Conservation (phyloP, 2,797 vertebrate species). For the Phalanger gymnotis region DNA sequence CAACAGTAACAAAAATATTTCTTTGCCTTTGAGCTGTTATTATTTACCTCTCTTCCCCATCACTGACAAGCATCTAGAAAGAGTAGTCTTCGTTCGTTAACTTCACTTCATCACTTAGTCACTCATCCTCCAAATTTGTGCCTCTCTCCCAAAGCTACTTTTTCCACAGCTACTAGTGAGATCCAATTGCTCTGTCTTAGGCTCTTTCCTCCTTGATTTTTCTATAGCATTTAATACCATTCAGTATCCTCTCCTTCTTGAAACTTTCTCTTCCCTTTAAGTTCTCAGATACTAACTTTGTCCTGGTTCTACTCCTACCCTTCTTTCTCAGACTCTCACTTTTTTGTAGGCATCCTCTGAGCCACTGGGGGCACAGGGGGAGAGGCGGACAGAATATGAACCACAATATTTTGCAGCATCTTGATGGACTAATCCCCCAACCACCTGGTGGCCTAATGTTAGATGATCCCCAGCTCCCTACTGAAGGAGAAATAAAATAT, state of each 20-base stretch:
- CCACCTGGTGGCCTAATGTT: not conserved
- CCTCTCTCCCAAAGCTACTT: not conserved
- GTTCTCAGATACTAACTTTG: not conserved
- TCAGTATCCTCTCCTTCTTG: too few relatives aligned
- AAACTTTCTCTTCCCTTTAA: not conserved
- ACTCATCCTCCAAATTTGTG: not conserved
- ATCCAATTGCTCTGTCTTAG: not conserved
- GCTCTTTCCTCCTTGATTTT: not conserved
- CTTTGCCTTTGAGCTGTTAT: not conserved
- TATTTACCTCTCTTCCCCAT: not conserved
- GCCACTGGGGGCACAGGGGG: fast-evolving
- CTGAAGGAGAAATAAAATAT: not conserved
- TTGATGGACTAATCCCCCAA: not conserved
- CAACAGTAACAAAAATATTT: not conserved
- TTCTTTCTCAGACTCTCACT: not conserved
- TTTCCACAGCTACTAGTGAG: not conserved
- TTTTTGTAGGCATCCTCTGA: not conserved
- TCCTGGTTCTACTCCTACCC: not conserved
- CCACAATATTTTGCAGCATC: not conserved
- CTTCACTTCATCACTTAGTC: not conserved
- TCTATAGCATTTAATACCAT: not conserved
- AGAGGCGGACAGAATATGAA: not conserved
- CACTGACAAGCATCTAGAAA: not conserved
- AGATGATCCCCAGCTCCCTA: not conserved
- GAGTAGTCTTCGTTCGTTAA: not conserved